These are phyloP conservation scores for Chinchilla lanigera DNA, from an alignment of 2,113 vertebrate species.

Conservation along the genomic window DNA sequence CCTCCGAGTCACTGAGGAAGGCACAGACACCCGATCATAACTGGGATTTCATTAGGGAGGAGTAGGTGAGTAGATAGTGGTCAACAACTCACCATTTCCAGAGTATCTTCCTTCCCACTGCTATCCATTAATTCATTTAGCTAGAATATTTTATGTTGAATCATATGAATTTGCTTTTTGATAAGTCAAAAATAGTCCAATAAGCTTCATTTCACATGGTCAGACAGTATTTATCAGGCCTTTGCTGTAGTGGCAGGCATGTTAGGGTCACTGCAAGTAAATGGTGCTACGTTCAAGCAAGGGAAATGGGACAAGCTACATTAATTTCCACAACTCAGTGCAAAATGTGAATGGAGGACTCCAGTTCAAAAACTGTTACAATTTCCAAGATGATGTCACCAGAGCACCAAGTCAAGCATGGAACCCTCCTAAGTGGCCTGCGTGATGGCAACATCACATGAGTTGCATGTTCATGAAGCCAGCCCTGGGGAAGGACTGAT, in stretches of 20 bases:
- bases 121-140: neutral
- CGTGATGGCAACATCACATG: neutral
- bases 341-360: neutral
- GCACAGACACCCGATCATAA: neutral
- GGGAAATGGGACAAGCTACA: neutral
- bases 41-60: neutral
- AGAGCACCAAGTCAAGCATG: neutral
- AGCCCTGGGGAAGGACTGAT: neutral
- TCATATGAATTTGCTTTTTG: neutral
- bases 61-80: neutral
- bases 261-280: neutral
- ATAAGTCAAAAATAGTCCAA: constrained; percentile 33
- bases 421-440: neutral
- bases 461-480: neutral
- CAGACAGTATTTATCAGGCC: neutral
- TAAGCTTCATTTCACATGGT: neutral
- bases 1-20: neutral
- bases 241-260: neutral
- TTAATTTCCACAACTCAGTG: neutral
- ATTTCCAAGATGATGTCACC: neutral
- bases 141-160: constrained; percentile 29
- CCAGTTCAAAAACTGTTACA: neutral
- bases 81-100: neutral
- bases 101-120: neutral
- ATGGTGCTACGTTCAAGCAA: neutral